Base-by-base conservation (phyloP, 2,113 vertebrate species). In the Catagonus wagneri region DNA sequence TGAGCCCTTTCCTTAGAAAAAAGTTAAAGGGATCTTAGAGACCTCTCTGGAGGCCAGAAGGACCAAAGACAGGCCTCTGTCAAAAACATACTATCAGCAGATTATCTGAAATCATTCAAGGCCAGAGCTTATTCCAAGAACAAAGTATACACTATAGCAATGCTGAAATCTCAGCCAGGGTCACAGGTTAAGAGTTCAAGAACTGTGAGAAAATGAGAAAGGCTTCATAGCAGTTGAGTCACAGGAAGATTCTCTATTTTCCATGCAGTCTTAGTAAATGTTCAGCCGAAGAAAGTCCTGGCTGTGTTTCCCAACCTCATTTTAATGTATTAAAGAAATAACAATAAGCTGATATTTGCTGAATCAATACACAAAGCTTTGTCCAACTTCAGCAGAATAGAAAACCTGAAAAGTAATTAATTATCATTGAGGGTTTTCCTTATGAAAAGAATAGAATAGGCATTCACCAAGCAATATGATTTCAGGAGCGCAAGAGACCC, bases 241-340 rank as follows among this genome's bases (percentile, higher is more conserved):
- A 10, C 39, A 44, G 50, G 69, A 81, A 44, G 14, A 86, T 72
- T 85, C 61, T 71, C 5, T 36, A 50, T 89, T 19, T 56, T 85
- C 56, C 66, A 86, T 92, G 23, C 58, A n/a, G 39, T 93, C 29
- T 12, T 92, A 83, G 69, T 10, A 94, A 86, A 74, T 61, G 8
- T 44, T 72, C 25, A 63, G 9, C 68, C 17, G 84, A 81, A 83
- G 39, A 20, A 86, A 91, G 44, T 50, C 23, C 69, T 60, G 20
- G 22, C 17, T 95, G 11, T 58, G 85, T 75, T 91, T 78, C 14
- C 69, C 10, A 80, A 15, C 3, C 23, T 72, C 83, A 83, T 27
- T 68, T 90, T 54, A 83, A 27, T 32, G 22, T 72, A 65, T 86
- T 96, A 85, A 96, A 89, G 32, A 83, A 71, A 81, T 76, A 78